Evolutionary conservation across 37 sponge, comb jelly and placozoan genomes (phyloP), one percentile per base, ranked within the genome.

Genomic region (Bolinopsis microptera): DNA sequence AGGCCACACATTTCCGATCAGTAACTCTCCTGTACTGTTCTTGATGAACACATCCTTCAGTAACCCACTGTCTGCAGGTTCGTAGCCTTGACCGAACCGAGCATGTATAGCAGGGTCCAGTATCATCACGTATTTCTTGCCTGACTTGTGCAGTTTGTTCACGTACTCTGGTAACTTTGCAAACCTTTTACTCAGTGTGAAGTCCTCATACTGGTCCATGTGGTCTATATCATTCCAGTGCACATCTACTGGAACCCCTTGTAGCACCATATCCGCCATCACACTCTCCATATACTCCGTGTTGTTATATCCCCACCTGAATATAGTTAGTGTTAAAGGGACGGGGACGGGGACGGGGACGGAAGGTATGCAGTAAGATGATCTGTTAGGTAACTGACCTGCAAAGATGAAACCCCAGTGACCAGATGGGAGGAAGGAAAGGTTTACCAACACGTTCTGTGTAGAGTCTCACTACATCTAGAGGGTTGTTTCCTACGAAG

Each of bases 171-270:
- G 95, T 8, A 96, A 90, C 21, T 83, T 75, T 24, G 25, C 69
- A 93, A 69, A 96, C 0, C 40, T 86, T 0, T 38, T 13, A 38
- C 95, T 92, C 28, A 93, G 94, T 24, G 97, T 95, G 93, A 96
- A 96, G 94, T 95, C 97, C 23, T 95, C 83, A 61, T 95, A 76
- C 32, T 75, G 68, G 25, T 77, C 35, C 97, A 96, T 96, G 83
- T 96, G 95, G 93, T 96, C 97, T 38, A 96, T 96, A 70, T 96
- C 97, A 93, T 93, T 95, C 96, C 96, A 96, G 69, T 96, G 97
- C 1, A 76, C 92, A 67, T 96, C 97, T 16, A 86, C n/a, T 3
- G 90, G 90, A 40, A 86, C 61, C 0, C 26, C 2, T 30, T 86
- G 25, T 9, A 36, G 21, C 0, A 86, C 22, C 90, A 86, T 86